Percentiles rank a stretch among this genome's conserved stretches.
Evolutionary conservation across 2,888 invertebrate species (phyloP).

Genomic region (Callyntrura sp.): DNA sequence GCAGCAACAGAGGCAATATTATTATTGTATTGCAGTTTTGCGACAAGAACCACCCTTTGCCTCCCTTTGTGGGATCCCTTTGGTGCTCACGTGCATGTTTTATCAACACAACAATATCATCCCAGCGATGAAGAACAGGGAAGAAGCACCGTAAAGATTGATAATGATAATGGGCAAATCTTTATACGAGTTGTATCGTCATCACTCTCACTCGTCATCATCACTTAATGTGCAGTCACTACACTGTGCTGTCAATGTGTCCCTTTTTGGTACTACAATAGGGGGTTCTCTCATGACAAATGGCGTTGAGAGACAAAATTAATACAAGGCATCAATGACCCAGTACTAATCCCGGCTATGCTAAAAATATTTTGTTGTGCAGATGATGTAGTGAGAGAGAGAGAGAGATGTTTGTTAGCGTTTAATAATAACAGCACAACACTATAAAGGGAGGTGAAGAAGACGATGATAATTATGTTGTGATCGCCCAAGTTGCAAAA

Average conservation of each 20-base stretch:
- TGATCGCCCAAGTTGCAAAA: conserved; percentile 32
- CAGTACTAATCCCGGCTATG: conserved; percentile 11
- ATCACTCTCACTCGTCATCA: neutral
- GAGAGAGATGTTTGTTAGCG: too few species aligned
- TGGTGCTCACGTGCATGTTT: neutral
- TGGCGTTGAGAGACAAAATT: neutral
- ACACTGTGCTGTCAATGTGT: too few species aligned
- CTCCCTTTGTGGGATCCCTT: neutral
- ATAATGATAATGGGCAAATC: too few species aligned
- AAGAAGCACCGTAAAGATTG: conserved; percentile 8
- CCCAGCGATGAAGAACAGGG: neutral
- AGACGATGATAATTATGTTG: conserved; percentile 5
- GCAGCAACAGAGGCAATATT: neutral
- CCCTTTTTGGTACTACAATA: neutral
- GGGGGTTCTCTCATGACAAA: neutral
- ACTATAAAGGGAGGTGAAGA: neutral
- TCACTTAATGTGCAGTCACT: conserved; percentile 1
- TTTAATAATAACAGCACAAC: too few species aligned
- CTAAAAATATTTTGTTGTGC: too few species aligned
- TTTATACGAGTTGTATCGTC: neutral
- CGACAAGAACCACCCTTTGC: too few species aligned
- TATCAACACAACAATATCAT: neutral
- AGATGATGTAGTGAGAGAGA: too few species aligned
- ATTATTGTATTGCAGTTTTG: conserved; percentile 11
- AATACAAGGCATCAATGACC: neutral